Conservation (phyloP, 2,797 vertebrate species). For the Nannoperca australis region DNA sequence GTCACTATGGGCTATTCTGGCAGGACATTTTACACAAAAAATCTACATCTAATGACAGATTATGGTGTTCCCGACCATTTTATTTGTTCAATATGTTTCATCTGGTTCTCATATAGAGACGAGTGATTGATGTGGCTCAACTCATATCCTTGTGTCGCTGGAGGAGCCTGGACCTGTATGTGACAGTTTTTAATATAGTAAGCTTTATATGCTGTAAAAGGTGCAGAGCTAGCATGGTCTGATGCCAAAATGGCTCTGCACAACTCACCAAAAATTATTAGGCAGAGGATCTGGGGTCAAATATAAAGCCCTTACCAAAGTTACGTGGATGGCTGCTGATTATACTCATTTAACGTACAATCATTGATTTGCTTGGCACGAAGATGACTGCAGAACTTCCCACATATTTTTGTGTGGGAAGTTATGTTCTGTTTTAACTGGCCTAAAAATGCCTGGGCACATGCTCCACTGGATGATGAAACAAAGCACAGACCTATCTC, state of each 20-base stretch:
- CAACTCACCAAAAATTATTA: neutral
- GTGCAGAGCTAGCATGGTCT: neutral
- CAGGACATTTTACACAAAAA: constrained; percentile 21
- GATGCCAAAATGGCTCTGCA: neutral
- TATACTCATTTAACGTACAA: neutral
- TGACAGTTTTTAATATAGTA: constrained; percentile 2
- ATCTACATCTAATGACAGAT: constrained; percentile 6
- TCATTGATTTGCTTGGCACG: constrained; percentile 12
- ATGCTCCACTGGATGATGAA: constrained; percentile 15
- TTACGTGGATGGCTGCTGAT: constrained; percentile 7
- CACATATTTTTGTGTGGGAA: constrained; percentile 1
- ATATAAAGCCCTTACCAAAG: constrained; percentile 14
- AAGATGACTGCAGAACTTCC: constrained; percentile 16
- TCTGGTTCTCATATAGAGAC: constrained; percentile 45
- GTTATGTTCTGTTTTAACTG: neutral
- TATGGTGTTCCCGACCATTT: constrained; percentile 36
- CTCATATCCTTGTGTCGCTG: constrained; percentile 11
- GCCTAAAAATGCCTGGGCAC: constrained; percentile 2
- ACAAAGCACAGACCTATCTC: constrained; percentile 31
- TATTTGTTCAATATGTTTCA: constrained; percentile 46
- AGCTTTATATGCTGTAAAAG: constrained; percentile 18
- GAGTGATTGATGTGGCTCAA: constrained; percentile 33
- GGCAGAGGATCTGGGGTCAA: neutral
- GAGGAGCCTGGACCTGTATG: constrained; percentile 11
- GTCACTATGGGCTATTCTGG: constrained; percentile 6